Conservation (phyloP, 2,113 vertebrate species). For the Phainopepla nitens region DNA sequence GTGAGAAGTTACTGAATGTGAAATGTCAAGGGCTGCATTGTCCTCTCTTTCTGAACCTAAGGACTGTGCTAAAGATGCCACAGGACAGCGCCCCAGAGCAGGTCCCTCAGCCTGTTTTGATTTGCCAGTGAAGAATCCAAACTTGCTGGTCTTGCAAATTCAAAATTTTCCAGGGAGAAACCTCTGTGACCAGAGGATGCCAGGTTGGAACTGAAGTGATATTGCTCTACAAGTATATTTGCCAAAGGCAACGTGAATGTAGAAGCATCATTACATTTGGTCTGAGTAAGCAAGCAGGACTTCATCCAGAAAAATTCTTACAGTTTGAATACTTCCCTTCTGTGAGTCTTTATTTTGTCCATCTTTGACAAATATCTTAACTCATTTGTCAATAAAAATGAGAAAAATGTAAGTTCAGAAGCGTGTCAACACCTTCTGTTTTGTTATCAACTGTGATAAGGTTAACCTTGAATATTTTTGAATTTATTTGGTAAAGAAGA, state of each 20-base stretch:
- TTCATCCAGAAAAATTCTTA: background rate
- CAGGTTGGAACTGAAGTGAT: background rate
- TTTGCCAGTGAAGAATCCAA: background rate
- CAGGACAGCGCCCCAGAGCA: background rate
- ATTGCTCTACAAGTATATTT: background rate
- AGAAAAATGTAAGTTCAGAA: background rate
- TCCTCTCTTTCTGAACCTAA: background rate
- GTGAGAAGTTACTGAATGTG: background rate
- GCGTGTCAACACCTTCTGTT: slow-evolving; percentile 46
- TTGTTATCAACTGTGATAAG: slow-evolving; percentile 34
- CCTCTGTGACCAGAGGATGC: background rate
- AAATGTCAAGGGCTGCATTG: background rate
- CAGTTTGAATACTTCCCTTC: background rate
- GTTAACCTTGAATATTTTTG: slow-evolving; percentile 46
- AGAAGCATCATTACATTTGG: background rate
- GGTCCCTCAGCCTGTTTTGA: background rate
- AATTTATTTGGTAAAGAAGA: slow-evolving; percentile 32
- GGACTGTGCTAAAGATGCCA: background rate
- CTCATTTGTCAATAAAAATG: slow-evolving; percentile 8
- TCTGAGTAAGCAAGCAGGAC: background rate
- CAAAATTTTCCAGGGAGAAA: background rate
- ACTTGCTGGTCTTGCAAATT: background rate
- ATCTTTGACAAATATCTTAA: background rate
- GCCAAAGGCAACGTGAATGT: background rate
- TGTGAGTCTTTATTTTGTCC: background rate